phyloP scores from a whole-genome alignment of 2,888 invertebrate species.

The Cephus nigrinus region DNA sequence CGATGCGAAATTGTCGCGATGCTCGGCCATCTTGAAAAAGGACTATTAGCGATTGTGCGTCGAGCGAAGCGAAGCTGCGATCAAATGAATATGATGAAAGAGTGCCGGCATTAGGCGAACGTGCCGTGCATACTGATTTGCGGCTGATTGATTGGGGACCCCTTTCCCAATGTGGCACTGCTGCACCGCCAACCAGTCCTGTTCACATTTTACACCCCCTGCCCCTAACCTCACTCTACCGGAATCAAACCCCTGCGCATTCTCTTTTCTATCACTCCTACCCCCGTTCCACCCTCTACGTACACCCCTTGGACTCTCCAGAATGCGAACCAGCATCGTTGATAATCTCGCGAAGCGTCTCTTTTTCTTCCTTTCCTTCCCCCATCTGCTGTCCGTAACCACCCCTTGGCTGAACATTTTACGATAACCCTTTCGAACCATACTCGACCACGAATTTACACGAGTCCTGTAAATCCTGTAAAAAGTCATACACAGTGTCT shows the following conservation, averaged over 20 bases:
- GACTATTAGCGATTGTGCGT: slow-evolving; percentile 58
- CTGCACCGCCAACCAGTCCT: slow-evolving; percentile 32
- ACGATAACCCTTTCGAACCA: neutral
- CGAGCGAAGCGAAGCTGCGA: slow-evolving; percentile 50
- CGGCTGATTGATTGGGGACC: slow-evolving; percentile 63
- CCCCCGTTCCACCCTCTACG: slow-evolving; percentile 9
- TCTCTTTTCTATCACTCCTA: neutral
- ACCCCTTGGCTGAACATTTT: neutral
- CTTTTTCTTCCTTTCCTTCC: neutral
- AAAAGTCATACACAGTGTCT: neutral
- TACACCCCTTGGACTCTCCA: slow-evolving; percentile 19
- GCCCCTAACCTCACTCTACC: neutral
- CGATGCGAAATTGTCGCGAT: neutral
- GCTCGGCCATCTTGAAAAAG: slow-evolving; percentile 52
- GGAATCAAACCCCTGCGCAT: slow-evolving; percentile 20
- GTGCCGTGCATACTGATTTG: slow-evolving; percentile 66
- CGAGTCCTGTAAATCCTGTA: neutral
- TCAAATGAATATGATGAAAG: slow-evolving; percentile 67
- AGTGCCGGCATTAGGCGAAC: slow-evolving; percentile 65
- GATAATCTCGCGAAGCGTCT: slow-evolving; percentile 27
- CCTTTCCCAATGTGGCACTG: slow-evolving; percentile 55
- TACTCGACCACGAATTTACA: neutral
- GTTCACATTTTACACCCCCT: slow-evolving; percentile 13
- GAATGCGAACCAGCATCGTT: slow-evolving; percentile 31
- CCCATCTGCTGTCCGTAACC: neutral